A percentile compares a stretch with the other conserved stretches of the same genome.
Conservation (phyloP, 2,113 vertebrate genomes). For the Todiramphus chloris region DNA sequence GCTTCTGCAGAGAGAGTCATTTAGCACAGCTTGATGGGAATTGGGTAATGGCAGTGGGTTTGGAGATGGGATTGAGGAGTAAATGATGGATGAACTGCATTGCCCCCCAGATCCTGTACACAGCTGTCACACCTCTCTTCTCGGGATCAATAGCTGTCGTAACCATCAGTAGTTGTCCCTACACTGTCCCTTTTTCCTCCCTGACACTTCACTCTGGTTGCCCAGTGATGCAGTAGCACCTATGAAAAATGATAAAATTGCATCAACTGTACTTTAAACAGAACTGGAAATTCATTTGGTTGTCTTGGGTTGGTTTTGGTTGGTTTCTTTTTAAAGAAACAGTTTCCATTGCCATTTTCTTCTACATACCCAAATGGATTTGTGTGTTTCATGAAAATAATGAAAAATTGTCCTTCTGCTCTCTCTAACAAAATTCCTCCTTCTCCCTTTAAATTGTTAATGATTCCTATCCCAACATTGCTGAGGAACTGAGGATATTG, state of each 20-base stretch:
- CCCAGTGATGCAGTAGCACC: not conserved
- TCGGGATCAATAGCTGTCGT: not conserved
- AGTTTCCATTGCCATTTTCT: not conserved
- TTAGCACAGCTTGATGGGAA: conserved; percentile 33
- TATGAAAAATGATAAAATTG: not conserved
- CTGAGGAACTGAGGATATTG: not conserved
- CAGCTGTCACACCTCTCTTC: not conserved
- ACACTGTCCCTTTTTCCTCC: not conserved
- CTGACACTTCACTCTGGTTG: not conserved
- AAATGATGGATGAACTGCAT: conserved; percentile 32
- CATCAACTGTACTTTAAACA: not conserved
- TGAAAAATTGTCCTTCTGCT: not conserved
- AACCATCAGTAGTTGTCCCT: not conserved
- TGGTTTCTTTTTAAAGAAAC: not conserved
- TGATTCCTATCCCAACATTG: not conserved
- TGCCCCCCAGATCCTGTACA: not conserved
- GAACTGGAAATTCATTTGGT: not conserved
- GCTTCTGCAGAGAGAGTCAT: not conserved
- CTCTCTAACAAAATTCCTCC: not conserved
- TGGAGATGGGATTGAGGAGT: conserved; percentile 4
- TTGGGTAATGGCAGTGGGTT: not conserved
- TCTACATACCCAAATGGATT: not conserved
- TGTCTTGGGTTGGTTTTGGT: not conserved
- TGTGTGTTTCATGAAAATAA: not conserved
- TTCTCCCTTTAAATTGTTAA: not conserved